These are phyloP conservation scores for Zaprionus lineosus DNA, from an alignment of 2,888 invertebrate species.

Conservation along the genomic window DNA sequence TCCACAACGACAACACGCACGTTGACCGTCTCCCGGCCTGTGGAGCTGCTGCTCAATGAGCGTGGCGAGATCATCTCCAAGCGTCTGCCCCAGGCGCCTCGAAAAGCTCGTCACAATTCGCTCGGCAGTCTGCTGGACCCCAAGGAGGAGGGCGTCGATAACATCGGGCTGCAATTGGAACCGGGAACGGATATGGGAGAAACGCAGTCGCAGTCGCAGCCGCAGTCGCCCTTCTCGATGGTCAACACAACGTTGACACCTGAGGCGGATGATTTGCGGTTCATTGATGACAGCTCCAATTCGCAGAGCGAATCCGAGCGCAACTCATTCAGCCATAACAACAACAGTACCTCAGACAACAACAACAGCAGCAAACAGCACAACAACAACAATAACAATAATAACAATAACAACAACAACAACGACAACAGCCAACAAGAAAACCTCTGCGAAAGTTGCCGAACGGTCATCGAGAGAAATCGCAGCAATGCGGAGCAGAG, in stretches of 20 bases:
- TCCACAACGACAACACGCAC: constrained; percentile 80
- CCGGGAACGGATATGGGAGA: background rate
- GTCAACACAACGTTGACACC: constrained; percentile 55
- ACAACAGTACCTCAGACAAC: constrained; percentile 25
- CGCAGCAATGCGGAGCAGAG: constrained; percentile 76
- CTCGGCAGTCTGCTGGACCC: constrained; percentile 80
- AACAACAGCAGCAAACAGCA: constrained; percentile 42
- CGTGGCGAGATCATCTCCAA: constrained; percentile 77
- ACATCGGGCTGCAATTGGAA: constrained; percentile 32
- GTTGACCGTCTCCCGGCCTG: constrained; percentile 71
- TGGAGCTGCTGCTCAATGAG: constrained; percentile 76
- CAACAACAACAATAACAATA: constrained; percentile 45
- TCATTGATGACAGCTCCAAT: constrained; percentile 81
- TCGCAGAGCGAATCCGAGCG: constrained; percentile 80
- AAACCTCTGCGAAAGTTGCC: constrained; percentile 79
- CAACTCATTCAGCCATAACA: constrained; percentile 47
- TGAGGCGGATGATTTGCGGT: constrained; percentile 74
- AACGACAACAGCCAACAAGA: constrained; percentile 26
- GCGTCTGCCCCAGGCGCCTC: constrained; percentile 47
- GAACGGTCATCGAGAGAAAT: constrained; percentile 78
- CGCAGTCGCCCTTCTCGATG: constrained; percentile 28
- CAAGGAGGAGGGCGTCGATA: constrained; percentile 36
- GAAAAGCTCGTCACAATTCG: constrained; percentile 79
- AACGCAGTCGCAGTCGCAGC: too few relatives aligned
- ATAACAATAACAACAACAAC: constrained; percentile 27